phyloP scores from a whole-genome alignment of 2,113 vertebrate genomes.

The Psammodynastes pulverulentus region DNA sequence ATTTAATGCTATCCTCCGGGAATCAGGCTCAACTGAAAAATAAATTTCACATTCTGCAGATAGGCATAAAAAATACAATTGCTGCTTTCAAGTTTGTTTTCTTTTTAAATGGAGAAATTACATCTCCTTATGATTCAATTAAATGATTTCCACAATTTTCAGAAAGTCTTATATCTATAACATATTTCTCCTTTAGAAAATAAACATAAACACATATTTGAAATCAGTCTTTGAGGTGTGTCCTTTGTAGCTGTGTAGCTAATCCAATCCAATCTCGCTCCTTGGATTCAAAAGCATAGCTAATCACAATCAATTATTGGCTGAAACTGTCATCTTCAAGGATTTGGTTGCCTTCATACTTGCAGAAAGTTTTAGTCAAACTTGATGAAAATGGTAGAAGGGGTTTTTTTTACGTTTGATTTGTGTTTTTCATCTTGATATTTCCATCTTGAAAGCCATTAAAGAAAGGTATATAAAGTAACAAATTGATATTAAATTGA shows the following conservation, averaged over 20 bases:
- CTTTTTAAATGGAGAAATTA: neutral
- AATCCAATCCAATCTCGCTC: neutral
- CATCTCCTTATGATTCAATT: neutral
- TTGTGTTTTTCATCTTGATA: neutral
- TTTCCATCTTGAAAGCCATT: too few relatives aligned
- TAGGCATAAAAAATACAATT: neutral
- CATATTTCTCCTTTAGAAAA: neutral
- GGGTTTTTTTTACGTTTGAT: neutral
- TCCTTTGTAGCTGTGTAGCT: neutral
- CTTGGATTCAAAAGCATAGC: neutral
- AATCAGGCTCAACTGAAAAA: neutral
- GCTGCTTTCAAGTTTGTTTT: neutral
- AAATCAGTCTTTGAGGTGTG: neutral
- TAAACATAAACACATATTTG: neutral
- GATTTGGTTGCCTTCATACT: neutral
- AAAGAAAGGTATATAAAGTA: neutral
- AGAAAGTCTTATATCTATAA: neutral
- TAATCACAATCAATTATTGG: neutral
- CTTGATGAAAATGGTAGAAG: neutral
- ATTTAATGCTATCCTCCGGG: neutral
- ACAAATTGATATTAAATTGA: neutral
- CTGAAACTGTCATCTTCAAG: neutral
- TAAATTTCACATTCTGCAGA: neutral
- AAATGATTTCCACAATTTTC: neutral
- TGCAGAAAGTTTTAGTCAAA: neutral